Evolutionary conservation across 2,113 vertebrate genomes (phyloP).

Genomic region (Geothlypis trichas): DNA sequence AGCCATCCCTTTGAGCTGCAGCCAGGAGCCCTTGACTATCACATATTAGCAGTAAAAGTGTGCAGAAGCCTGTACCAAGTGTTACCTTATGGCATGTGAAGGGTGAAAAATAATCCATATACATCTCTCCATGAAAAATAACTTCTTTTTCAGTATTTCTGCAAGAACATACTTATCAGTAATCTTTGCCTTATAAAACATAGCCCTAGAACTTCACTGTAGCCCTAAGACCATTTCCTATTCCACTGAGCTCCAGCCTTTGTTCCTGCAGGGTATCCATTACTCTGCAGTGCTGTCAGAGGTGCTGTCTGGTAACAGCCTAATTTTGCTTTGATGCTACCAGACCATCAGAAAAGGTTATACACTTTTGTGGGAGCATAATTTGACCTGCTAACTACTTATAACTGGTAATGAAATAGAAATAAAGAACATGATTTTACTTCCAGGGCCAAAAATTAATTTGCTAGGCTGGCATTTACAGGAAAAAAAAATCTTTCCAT

Average conservation of each 20-base stretch:
- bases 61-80: background rate
- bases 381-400: background rate
- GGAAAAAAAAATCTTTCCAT: background rate
- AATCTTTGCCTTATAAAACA: background rate
- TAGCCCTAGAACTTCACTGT: background rate
- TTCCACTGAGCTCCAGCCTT: background rate
- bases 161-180: background rate
- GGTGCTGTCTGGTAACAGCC: background rate
- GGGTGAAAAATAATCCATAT: background rate
- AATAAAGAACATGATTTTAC: background rate
- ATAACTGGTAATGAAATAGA: slow-evolving; percentile 28
- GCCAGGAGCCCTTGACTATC: background rate
- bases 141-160: background rate
- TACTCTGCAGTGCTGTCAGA: background rate
- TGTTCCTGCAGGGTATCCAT: background rate
- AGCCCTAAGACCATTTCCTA: background rate
- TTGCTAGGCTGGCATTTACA: background rate
- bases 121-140: background rate
- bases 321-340: background rate
- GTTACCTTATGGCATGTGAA: background rate
- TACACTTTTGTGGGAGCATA: background rate
- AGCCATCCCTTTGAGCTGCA: background rate
- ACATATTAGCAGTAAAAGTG: fast-evolving
- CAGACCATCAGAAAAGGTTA: background rate
- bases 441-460: background rate